Base-by-base conservation (phyloP, 2,797 vertebrate species). In the Miichthys miiuy region DNA sequence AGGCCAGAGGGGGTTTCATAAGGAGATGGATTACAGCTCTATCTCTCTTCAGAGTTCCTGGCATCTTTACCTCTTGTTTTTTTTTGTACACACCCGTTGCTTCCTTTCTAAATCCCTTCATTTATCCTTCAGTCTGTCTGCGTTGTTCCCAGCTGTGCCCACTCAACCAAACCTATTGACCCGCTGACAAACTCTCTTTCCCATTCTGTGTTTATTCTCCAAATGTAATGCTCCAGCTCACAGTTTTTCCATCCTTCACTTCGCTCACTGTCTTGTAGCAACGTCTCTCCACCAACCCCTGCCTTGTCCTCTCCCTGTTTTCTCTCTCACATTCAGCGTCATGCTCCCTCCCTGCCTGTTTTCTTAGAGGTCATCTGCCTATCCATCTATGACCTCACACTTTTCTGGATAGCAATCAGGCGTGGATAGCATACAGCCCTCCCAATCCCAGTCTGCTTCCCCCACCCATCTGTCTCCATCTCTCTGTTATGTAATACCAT, bases 401-500 rank as follows among this genome's bases (percentile, higher is more conserved):
- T 75, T 86, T 75, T 72, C 58, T 81, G 60, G 71, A 84, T 67
- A 50, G 44, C 12, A 82, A 62, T 78, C 73, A 82, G 87, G 54
- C 17, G 76, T 56, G 55, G 46, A 85, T 84, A 82, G 57, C 81
- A 80, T 80, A 85, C 71, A 77, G 25, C 56, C 69, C 34, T 38
- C 74, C 64, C 65, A 63, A 84, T 67, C 64, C 68, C 72, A 21
- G 41, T 79, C 68, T 52, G 2, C 71, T 67, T 68, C 77, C 67
- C 68, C 51, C 57, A n/a, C n/a, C 42, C 34, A 1, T 61, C 64
- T 21, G 66, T 83, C 72, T 82, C 61, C 50, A 60, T 65, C 62
- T 68, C 47, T 76, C 60, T 68, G 71, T 93, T 93, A 88, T 55
- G 77, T 30, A 92, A 94, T 54, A 87, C 71, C 58, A 85, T 84